These are phyloP conservation scores for Sylvietta virens DNA, from an alignment of 2,113 vertebrate genomes.

Conservation along the genomic window DNA sequence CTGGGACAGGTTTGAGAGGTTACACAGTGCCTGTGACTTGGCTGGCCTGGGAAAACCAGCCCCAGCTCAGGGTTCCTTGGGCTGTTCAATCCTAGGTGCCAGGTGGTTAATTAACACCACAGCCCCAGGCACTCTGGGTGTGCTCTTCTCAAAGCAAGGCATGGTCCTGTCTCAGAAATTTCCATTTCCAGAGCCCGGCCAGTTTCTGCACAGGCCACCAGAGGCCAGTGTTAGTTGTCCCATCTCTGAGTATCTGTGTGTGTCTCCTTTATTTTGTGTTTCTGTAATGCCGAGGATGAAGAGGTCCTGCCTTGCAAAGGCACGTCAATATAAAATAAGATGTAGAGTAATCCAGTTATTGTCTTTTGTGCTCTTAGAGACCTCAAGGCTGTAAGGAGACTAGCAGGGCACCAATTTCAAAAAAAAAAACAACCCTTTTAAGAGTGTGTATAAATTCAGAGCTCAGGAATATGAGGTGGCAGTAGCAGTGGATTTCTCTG, in stretches of 20 bases:
- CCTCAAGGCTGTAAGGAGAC: neutral
- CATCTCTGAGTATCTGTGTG: neutral
- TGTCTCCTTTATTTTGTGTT: neutral
- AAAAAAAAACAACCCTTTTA: neutral
- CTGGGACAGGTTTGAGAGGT: neutral
- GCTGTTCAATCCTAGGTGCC: neutral
- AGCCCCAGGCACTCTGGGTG: neutral
- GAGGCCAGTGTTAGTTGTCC: constrained; percentile 59
- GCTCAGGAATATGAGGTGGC: neutral
- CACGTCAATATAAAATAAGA: neutral
- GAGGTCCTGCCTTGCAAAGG: neutral
- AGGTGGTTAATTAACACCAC: neutral
- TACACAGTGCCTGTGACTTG: neutral
- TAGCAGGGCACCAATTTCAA: neutral
- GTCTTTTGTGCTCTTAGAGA: neutral
- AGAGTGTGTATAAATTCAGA: neutral
- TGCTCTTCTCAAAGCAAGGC: neutral
- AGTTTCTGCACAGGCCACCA: constrained; percentile 39
- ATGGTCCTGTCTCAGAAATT: neutral
- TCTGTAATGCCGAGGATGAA: neutral
- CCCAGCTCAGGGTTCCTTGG: neutral
- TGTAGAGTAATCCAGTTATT: neutral
- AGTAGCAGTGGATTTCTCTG: neutral
- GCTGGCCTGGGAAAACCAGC: neutral
- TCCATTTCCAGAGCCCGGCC: neutral